Conservation (phyloP, 2,888 invertebrate genomes). For the Lacanobia oleracea region DNA sequence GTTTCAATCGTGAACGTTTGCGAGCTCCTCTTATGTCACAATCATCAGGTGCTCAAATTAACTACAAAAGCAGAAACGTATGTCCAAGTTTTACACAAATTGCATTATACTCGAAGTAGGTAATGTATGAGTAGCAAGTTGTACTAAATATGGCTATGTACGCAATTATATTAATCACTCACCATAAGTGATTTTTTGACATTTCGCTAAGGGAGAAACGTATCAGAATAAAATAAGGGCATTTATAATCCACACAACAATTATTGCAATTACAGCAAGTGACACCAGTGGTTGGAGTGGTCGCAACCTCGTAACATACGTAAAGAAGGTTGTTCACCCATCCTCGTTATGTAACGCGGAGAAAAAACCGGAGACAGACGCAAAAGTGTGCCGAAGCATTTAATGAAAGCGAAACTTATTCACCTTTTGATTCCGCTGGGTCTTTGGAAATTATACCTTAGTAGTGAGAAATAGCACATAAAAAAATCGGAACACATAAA, state of each 20-base stretch:
- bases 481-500: no score
- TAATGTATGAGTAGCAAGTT: background rate
- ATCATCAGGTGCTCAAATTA: no score
- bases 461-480: background rate
- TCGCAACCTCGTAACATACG: background rate
- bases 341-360: slow-evolving; percentile 38
- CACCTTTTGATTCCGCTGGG: slow-evolving; percentile 6
- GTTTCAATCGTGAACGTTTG: background rate
- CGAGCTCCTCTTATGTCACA: background rate
- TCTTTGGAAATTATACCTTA: background rate
- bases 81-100: background rate
- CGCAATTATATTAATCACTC: slow-evolving; percentile 23
- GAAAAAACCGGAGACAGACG: slow-evolving; percentile 37
- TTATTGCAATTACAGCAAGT: slow-evolving; percentile 27
- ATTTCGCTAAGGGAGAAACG: slow-evolving; percentile 13
- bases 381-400: slow-evolving; percentile 4
- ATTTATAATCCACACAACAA: slow-evolving; percentile 2
- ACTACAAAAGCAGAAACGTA: background rate
- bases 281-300: slow-evolving; percentile 5
- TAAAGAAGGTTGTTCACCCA: slow-evolving; percentile 31
- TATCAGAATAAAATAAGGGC: background rate
- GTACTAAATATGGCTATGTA: background rate
- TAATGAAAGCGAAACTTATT: slow-evolving; percentile 42
- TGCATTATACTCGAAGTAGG: background rate
- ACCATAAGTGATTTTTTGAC: background rate